Conservation (phyloP, 53 echinoderm and acorn worm genomes). For the Paelopatides confundens region DNA sequence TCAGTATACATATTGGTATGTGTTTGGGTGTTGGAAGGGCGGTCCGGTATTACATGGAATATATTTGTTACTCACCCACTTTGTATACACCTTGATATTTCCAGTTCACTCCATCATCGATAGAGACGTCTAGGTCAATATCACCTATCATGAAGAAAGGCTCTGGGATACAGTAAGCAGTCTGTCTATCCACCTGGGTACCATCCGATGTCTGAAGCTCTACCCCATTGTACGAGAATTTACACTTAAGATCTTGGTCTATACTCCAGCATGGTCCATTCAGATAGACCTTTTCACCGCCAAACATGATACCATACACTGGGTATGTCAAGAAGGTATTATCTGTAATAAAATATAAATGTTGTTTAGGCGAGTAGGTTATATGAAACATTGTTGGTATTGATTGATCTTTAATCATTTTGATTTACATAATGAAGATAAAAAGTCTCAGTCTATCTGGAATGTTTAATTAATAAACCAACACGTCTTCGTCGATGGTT, state of each 20-base stretch:
- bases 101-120: conserved; percentile 16
- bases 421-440: no score
- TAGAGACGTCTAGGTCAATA: conserved; percentile 55
- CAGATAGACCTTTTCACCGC: conserved; percentile 71
- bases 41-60: no score
- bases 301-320: conserved; percentile 66
- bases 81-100: neutral
- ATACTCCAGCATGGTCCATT: conserved; percentile 65
- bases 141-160: conserved; percentile 91
- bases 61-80: neutral
- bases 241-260: conserved; percentile 33
- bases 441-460: no score
- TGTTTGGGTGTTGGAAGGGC: no score
- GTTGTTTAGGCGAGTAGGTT: neutral
- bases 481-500: no score
- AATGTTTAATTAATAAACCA: no score
- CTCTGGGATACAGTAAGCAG: conserved; percentile 78
- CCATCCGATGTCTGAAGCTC: conserved; percentile 60
- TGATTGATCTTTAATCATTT: neutral
- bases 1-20: no score
- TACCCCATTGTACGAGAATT: conserved; percentile 44
- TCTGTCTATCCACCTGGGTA: conserved; percentile 26
- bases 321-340: conserved; percentile 32
- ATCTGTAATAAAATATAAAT: neutral
- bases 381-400: no score